A percentile compares a stretch with the other conserved stretches of the same genome.
Evolutionary conservation across 2,888 invertebrate species (phyloP).

Genomic region (Ennomos quercinarius): DNA sequence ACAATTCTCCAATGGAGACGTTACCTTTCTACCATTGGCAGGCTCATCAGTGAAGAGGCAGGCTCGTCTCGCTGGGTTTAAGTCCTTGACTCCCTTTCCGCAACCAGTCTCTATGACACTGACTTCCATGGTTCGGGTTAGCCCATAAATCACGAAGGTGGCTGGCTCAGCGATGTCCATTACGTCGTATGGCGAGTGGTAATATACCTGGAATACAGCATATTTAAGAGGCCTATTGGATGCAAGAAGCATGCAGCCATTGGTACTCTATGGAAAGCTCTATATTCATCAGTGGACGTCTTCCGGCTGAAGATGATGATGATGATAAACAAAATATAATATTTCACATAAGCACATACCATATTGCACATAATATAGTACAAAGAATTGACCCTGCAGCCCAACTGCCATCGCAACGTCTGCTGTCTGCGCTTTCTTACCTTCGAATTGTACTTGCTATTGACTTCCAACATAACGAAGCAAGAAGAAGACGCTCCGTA

Average conservation of each 20-base stretch:
- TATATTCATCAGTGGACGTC: too few species aligned
- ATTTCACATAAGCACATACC: too few species aligned
- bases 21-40: conserved; percentile 51
- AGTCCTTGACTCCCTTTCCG: conserved; percentile 70
- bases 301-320: too few species aligned
- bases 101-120: conserved; percentile 78
- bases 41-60: conserved; percentile 86
- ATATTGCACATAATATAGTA: too few species aligned
- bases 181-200: conserved; percentile 86
- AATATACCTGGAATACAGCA: conserved; percentile 76
- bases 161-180: conserved; percentile 71
- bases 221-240: too few species aligned
- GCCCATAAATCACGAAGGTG: conserved; percentile 55
- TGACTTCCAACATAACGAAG: conserved; percentile 60
- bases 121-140: conserved; percentile 69
- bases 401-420: too few species aligned
- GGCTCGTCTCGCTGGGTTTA: conserved; percentile 74
- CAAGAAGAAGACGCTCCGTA: conserved; percentile 64
- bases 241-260: too few species aligned
- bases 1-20: too few species aligned
- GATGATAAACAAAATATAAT: too few species aligned
- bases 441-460: conserved; percentile 29
- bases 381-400: too few species aligned
- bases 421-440: conserved; percentile 38
- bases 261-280: too few species aligned